Evolutionary conservation across 2,113 vertebrate species (phyloP).

Genomic region (Benitochromis conjunctus): DNA sequence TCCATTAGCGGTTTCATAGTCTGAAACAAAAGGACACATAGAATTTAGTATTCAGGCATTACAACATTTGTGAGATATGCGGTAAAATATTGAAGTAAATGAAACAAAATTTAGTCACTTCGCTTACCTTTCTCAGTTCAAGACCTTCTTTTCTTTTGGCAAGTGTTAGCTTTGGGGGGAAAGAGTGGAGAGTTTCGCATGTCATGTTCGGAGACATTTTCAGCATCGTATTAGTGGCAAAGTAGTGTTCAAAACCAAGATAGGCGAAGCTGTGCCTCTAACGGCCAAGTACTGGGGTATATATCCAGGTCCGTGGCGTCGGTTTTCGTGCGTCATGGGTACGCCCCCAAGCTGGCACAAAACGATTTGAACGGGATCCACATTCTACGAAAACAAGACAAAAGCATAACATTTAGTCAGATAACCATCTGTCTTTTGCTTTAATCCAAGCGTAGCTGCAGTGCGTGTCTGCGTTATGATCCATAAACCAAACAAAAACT

Average conservation of each 20-base stretch:
- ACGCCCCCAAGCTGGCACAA: conserved; percentile 63
- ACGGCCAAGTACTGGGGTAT: conserved; percentile 30
- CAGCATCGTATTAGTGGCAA: not conserved
- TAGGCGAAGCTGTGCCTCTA: conserved; percentile 17
- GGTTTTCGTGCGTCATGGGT: conserved; percentile 57
- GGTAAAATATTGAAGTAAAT: not conserved
- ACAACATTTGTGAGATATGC: not conserved
- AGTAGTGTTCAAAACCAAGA: not conserved
- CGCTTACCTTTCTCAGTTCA: conserved; percentile 76
- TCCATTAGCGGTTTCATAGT: conserved; percentile 84
- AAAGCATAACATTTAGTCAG: conserved; percentile 27
- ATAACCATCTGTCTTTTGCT: conserved; percentile 70
- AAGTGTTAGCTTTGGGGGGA: conserved; percentile 54
- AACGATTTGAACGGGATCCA: conserved; percentile 31
- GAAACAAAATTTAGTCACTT: not conserved
- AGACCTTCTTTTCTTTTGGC: conserved; percentile 71
- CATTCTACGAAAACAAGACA: conserved; percentile 55
- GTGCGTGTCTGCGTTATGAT: conserved; percentile 57
- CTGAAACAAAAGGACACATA: conserved; percentile 55
- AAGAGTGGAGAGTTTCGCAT: conserved; percentile 16
- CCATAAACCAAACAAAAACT: conserved; percentile 11
- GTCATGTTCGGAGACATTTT: conserved; percentile 56
- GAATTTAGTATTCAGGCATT: not conserved
- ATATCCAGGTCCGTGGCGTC: conserved; percentile 63
- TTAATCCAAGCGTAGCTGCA: conserved; percentile 41